Evolutionary conservation across 2,888 invertebrate species (phyloP), one percentile per base, ranked within the genome.

Genomic region (Onchidella celtica): DNA sequence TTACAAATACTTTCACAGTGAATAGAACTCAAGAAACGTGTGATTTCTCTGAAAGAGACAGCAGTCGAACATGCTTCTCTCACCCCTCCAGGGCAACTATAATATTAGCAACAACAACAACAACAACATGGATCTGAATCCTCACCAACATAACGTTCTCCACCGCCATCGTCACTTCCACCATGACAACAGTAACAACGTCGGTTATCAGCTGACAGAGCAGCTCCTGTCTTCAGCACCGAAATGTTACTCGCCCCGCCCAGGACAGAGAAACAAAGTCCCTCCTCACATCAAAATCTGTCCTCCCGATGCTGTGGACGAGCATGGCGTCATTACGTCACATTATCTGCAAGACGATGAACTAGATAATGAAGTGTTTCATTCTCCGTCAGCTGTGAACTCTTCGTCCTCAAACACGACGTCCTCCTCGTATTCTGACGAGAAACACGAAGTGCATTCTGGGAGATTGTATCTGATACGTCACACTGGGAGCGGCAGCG

Each of bases 341-440:
- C 17, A 29, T 14, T 68, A 34, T 34, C 32, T 75, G 27, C 14
- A 57, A 17, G 65, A 75, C 24, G 75, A 81, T 34, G 81, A 81
- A n/a, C n/a, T 75, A 6, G 81, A 81, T 29, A 81, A 81, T 32
- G 81, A 81, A 6, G 81, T 75, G 17, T 81, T 81, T 65, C 69
- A 59, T 24, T 24, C 75, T 0, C 38, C 81, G 11, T n/a, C 34
- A 36, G 11, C 27, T 0, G 2, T 32, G 0, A 6, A n/a, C 3
- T 32, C 74, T 0, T 66, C 80, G n/a, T 34, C 74, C 1, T 69
- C 59, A 11, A 57, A 66, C 2, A 29, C 24, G 24, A 0, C n/a
- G 14, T 27, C 36, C 14, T 3, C 57, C 4, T 57, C 47, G 11
- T 14, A 40, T n/a, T 69, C 61, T 29, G 80, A 80, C 14, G 75